Base-by-base conservation (phyloP, 2,888 invertebrate genomes). In the Lottia scabra region DNA sequence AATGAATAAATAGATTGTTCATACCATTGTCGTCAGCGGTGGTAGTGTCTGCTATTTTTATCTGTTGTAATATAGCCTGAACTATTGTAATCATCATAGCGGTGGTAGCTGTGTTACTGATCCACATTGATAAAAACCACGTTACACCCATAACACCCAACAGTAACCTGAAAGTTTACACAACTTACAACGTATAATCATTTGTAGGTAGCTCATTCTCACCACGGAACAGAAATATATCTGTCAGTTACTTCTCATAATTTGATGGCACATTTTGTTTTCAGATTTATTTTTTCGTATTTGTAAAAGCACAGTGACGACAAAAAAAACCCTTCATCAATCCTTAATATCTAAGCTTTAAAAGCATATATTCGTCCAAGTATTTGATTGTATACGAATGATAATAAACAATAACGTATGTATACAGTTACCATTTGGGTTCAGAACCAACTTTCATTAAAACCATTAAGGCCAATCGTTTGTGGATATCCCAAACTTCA, bases 121-220 rank as follows among this genome's bases (percentile, higher is more conserved):
- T 96, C 97, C 97, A 97, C 96, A 97, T 97, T 0, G 96, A 96
- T 80, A 97, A 93, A 84, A 96, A 95, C 95, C 95, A 96, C 0
- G 96, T 96, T 43, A 95, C 96, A 79, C 94, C 92, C 83, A 82
- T 83, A 44, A 86, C 72, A 2, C 86, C 86, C 10, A 84, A 72
- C 78, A 85, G 78, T 69, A 86, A 72, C 80, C 86, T 86, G 75
- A 38, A 38, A 38, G 30, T 4, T 4, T 30, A 30, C 2, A 6
- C 6, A 30, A 30, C 30, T n/a, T n/a, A n/a, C n/a, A n/a, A n/a
- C n/a, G n/a, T n/a, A n/a, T n/a, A n/a, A n/a, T n/a, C n/a, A n/a
- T n/a, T n/a, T n/a, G n/a, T n/a, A n/a, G n/a, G n/a, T n/a, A n/a
- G n/a, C n/a, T 15, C 13, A 48, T 45, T 19, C 10, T 16, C 16